These are phyloP conservation scores for Pardosa pseudoannulata DNA, from an alignment of 2,888 invertebrate genomes.

Conservation along the genomic window DNA sequence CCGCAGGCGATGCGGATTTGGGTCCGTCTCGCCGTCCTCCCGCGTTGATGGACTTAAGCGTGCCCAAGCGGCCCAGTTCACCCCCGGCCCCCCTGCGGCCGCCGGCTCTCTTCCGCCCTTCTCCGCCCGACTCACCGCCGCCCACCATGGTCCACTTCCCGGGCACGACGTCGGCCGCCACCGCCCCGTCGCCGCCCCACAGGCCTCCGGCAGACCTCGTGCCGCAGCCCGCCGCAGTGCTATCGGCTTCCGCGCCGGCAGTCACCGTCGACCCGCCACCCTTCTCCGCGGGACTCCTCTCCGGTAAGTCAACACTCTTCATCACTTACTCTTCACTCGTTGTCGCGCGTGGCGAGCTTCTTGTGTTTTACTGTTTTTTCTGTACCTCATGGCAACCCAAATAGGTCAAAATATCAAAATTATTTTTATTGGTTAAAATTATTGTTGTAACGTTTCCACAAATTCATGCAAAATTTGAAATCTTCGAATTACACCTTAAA, in stretches of 20 bases:
- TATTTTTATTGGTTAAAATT: no score
- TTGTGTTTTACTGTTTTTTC: no score
- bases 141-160: conserved; percentile 65
- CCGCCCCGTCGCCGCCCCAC: conserved; percentile 47
- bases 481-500: no score
- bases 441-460: no score
- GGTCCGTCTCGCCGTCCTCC: conserved; percentile 11
- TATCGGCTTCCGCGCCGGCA: conserved; percentile 39
- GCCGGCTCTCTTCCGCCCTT: conserved; percentile 36
- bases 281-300: conserved; percentile 52
- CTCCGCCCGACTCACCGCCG: conserved; percentile 41
- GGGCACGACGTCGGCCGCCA: conserved; percentile 21
- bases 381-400: no score
- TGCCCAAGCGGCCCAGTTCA: conserved; percentile 68
- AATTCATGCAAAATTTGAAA: no score
- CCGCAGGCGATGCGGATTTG: conserved; percentile 31
- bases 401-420: no score
- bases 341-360: no score
- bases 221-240: conserved; percentile 23
- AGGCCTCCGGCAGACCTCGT: conserved; percentile 34
- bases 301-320: conserved; percentile 64
- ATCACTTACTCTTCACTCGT: no score
- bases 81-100: conserved; percentile 56
- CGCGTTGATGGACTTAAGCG: conserved; percentile 71
- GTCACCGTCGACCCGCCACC: conserved; percentile 42